Percentiles rank a stretch among this genome's conserved stretches.
Evolutionary conservation across 2,888 invertebrate genomes (phyloP).

Genomic region (Eudiplozoon nipponicum): DNA sequence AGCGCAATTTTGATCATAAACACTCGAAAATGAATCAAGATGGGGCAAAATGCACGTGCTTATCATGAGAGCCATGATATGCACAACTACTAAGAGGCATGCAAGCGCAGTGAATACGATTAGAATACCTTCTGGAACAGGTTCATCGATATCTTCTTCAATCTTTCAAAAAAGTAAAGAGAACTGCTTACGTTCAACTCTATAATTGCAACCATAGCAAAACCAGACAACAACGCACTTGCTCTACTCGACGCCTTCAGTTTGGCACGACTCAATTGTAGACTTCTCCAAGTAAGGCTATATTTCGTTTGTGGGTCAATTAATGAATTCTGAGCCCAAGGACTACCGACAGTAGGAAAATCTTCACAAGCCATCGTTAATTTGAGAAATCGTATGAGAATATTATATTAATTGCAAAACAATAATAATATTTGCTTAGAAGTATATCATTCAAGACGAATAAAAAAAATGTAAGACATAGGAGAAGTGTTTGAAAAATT

Average conservation of each 20-base stretch:
- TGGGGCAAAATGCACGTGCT: constrained; percentile 70
- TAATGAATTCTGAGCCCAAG: too few species aligned
- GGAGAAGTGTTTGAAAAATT: too few species aligned
- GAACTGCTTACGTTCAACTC: constrained; percentile 19
- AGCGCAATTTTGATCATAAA: not conserved
- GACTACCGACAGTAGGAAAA: too few species aligned
- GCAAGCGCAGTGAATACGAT: constrained; percentile 63
- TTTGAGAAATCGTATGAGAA: too few species aligned
- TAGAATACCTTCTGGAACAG: constrained; percentile 42
- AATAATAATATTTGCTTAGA: too few species aligned
- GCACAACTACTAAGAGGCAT: constrained; percentile 59
- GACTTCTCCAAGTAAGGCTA: constrained; percentile 7
- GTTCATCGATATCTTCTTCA: not conserved
- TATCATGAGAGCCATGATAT: constrained; percentile 73
- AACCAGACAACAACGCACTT: constrained; percentile 59
- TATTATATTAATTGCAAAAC: too few species aligned
- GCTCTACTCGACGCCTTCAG: constrained; percentile 70
- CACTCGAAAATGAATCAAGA: constrained; percentile 34
- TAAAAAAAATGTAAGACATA: too few species aligned
- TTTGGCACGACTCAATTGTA: constrained; percentile 37
- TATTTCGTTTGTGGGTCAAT: not conserved
- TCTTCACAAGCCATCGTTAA: too few species aligned
- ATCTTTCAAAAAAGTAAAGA: not conserved
- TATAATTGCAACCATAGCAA: constrained; percentile 47
- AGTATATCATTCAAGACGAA: too few species aligned